Percentiles rank a stretch among this genome's conserved stretches.
phyloP scores from a whole-genome alignment of 2,888 invertebrate species.

The Xylocampa areola region DNA sequence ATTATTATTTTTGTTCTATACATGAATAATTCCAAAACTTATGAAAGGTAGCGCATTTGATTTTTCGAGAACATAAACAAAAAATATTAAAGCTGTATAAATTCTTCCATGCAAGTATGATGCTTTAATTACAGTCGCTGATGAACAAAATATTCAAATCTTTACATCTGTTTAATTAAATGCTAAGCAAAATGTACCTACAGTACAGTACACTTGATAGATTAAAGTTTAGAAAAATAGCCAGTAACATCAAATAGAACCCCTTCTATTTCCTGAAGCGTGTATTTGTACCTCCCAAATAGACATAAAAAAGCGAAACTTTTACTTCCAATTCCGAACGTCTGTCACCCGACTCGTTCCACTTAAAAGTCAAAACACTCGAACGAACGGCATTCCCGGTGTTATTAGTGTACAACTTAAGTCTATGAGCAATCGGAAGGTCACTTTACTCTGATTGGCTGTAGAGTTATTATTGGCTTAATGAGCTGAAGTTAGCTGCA shows the following conservation, averaged over 20 bases:
- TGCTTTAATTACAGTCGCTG: no score
- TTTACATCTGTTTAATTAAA: no score
- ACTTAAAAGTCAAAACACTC: constrained; percentile 44
- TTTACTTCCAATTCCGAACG: constrained; percentile 13
- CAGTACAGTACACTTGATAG: no score
- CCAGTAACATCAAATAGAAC: constrained; percentile 2
- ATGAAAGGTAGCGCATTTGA: no score
- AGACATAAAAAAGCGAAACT: constrained; percentile 2
- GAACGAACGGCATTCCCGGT: constrained; percentile 35
- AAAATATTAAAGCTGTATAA: no score
- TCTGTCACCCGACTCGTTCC: constrained; percentile 19
- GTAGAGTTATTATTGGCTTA: constrained; percentile 41
- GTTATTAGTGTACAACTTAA: constrained; percentile 51
- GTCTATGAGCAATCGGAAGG: constrained; percentile 39
- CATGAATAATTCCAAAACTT: no score
- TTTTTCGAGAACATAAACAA: no score
- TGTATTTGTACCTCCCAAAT: constrained; percentile 2
- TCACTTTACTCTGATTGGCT: constrained; percentile 40
- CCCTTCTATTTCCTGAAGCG: neutral
- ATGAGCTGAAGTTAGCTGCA: constrained; percentile 8
- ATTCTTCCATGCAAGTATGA: no score
- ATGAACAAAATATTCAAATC: no score
- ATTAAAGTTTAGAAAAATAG: no score
- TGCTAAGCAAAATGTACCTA: no score
- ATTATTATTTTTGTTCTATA: no score